Percentiles rank a stretch among this genome's conserved stretches.
Conservation (phyloP, 2,113 vertebrate genomes). For the Upupa epops region DNA sequence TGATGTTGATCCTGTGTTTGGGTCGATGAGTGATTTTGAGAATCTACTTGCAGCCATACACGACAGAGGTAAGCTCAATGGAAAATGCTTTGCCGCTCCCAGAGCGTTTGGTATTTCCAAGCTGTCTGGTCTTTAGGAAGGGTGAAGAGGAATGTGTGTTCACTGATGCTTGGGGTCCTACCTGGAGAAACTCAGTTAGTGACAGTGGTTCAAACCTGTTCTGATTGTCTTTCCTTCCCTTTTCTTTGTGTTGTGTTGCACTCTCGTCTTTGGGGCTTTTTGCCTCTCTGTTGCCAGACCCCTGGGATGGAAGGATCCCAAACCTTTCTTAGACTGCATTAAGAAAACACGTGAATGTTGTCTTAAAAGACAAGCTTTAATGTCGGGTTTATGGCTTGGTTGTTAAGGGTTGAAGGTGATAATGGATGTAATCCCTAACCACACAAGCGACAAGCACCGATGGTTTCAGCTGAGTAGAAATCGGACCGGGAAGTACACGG, state of each 20-base stretch:
- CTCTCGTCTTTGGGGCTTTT: neutral
- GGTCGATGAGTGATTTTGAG: constrained; percentile 93
- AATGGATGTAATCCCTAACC: constrained; percentile 96
- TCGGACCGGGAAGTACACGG: constrained; percentile 80
- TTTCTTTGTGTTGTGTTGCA: too few relatives aligned
- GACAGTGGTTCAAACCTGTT: neutral
- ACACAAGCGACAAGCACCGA: constrained; percentile 90
- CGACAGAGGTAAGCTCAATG: constrained; percentile 79
- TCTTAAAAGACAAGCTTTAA: neutral
- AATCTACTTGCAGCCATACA: constrained; percentile 86
- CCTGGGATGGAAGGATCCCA: neutral
- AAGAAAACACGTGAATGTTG: neutral
- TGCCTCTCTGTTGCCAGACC: neutral
- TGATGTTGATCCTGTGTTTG: constrained; percentile 89
- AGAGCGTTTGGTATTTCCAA: neutral
- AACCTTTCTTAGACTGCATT: neutral
- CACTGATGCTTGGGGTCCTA: neutral
- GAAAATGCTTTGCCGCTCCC: neutral
- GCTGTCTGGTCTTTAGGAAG: neutral
- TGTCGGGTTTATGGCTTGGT: neutral
- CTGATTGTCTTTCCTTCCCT: neutral
- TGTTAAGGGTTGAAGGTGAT: constrained; percentile 89
- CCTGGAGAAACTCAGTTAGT: neutral
- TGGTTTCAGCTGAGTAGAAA: constrained; percentile 93
- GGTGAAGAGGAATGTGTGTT: neutral